Base-by-base conservation (phyloP, 2,888 invertebrate species). In the Noctua janthe region DNA sequence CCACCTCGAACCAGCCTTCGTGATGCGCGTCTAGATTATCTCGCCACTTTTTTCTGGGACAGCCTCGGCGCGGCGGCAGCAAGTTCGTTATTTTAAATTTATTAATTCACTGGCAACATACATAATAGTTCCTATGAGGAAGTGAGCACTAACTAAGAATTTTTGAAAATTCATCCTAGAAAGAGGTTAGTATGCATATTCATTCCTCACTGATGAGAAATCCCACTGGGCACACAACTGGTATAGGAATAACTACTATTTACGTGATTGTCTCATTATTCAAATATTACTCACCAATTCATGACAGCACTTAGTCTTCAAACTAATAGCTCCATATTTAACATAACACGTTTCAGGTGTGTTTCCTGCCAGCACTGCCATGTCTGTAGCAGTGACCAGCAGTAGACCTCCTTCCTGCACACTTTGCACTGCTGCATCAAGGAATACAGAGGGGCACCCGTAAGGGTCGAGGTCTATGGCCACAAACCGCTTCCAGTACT, bases 391-490 rank as follows among this genome's bases (percentile, higher is more conserved):
- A 0, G 99, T 99, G 0, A 99, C 98, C 89, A 99, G 97, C 54
- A 99, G 95, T 49, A 99, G 93, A 0, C 99, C 99, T 23, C 98
- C 98, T 87, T 98, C 98, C 72, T 97, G 97, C 0, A 99, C 96
- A 81, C 98, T 98, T 93, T 99, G 98, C 0, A 99, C 98, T 0
- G 99, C 99, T 0, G 98, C 97, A 92, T 99, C 99, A 0, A 99
- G 97, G 95, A 99, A 99, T 66, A 98, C 98, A 2, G 99, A 98
- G 0, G 99, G 99, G 90, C 99, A 99, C 3, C 99, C 99, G 89
- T 99, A 99, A 0, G 99, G 99, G 96, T 99, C 99, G 80, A 99
- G 95, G 94, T 99, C 99, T 75, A 99, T 98, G 0, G 98, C 99
- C 91, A 99, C 98, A 94, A 99, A 99, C 64, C 98, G 97, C 77